Percentiles rank a stretch among this genome's conserved stretches.
Conservation (phyloP, 92 coral and sea anemone genomes). For the Epizoanthus illoricatus region DNA sequence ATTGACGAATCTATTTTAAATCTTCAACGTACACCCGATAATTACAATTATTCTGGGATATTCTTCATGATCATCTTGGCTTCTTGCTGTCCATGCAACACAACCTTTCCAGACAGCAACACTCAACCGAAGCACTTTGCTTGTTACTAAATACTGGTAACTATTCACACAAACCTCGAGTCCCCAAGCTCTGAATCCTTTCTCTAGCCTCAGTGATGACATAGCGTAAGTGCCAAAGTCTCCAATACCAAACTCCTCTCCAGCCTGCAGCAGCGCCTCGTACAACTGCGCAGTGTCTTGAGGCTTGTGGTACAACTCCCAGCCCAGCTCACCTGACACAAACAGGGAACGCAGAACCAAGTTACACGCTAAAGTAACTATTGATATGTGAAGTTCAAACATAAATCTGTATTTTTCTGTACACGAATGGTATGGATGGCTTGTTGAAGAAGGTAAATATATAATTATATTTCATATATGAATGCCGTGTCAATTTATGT, state of each 20-base stretch:
- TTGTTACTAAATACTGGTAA: too few species aligned
- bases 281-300: constrained; percentile 77
- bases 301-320: constrained; percentile 90
- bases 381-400: too few species aligned
- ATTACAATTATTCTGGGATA: too few species aligned
- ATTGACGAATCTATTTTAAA: too few species aligned
- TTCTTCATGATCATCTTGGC: too few species aligned
- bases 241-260: constrained; percentile 89
- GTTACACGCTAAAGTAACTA: neutral
- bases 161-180: constrained; percentile 64
- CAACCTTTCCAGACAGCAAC: neutral
- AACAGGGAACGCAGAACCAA: neutral
- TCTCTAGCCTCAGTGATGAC: constrained; percentile 85
- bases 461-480: too few species aligned
- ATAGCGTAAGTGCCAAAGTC: constrained; percentile 97
- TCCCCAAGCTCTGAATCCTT: constrained; percentile 98
- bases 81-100: too few species aligned
- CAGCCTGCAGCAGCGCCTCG: constrained; percentile 87
- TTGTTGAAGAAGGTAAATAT: too few species aligned
- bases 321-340: constrained; percentile 88
- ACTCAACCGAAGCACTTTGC: neutral
- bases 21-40: too few species aligned
- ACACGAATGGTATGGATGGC: too few species aligned
- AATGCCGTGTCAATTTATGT: too few species aligned
- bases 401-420: too few species aligned